A percentile compares a stretch with the other conserved stretches of the same genome.
phyloP scores from a whole-genome alignment of 1,140 invertebrate genomes.

The Acyrthosiphon pisum region DNA sequence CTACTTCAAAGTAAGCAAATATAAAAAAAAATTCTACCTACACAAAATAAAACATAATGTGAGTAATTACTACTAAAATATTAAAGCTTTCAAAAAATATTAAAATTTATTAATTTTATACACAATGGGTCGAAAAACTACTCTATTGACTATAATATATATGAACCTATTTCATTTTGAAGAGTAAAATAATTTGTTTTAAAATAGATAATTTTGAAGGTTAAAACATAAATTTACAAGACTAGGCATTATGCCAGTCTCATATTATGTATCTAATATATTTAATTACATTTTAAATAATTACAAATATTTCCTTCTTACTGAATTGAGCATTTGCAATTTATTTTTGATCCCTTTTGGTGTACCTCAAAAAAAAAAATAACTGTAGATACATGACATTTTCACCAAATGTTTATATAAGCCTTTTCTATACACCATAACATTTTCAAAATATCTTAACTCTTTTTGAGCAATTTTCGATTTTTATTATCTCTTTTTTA shows the following conservation, averaged over 20 bases:
- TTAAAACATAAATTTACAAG: slow-evolving; percentile 7
- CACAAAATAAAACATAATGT: neutral
- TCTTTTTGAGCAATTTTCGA: too few relatives aligned
- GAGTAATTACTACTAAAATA: neutral
- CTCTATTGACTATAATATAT: neutral
- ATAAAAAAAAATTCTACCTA: neutral
- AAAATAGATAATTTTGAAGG: neutral
- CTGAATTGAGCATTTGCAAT: neutral
- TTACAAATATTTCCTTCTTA: neutral
- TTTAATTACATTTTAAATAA: neutral
- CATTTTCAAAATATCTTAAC: too few relatives aligned
- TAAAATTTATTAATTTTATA: neutral
- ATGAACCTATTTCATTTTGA: neutral
- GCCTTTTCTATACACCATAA: too few relatives aligned
- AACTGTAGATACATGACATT: too few relatives aligned
- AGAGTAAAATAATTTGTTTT: neutral
- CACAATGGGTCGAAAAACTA: neutral
- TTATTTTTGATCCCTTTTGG: neutral
- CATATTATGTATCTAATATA: neutral
- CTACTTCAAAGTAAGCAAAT: too few relatives aligned
- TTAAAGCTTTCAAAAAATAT: neutral
- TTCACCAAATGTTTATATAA: too few relatives aligned
- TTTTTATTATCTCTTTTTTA: too few relatives aligned
- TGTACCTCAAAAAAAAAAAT: too few relatives aligned
- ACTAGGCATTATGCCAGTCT: neutral